phyloP scores from a whole-genome alignment of 2,888 invertebrate genomes.

The Amblyteles armatorius region DNA sequence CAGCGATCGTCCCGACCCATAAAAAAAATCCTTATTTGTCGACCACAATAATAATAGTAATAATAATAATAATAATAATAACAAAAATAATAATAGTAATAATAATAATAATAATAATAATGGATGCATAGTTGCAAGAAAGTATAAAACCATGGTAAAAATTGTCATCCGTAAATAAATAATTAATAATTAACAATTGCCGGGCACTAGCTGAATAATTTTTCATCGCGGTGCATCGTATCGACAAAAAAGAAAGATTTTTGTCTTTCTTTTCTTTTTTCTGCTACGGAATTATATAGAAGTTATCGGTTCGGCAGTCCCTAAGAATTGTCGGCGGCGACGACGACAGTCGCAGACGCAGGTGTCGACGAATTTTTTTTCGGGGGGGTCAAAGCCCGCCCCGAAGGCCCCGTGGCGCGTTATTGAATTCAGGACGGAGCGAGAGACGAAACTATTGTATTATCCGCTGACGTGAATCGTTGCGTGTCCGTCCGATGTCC shows the following conservation, averaged over 20 bases:
- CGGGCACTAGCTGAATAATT: too few species aligned
- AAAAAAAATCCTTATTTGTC: too few species aligned
- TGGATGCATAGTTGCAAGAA: too few species aligned
- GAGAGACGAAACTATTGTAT: constrained; percentile 10
- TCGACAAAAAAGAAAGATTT: too few species aligned
- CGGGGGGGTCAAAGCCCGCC: constrained; percentile 57
- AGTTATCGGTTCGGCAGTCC: neutral
- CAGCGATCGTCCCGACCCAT: neutral
- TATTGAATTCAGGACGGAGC: constrained; percentile 38
- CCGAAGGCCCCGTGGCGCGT: neutral
- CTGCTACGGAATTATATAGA: constrained; percentile 8
- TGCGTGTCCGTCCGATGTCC: constrained; percentile 68
- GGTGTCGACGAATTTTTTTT: constrained; percentile 56
- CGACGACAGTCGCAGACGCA: constrained; percentile 49
- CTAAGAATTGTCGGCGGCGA: constrained; percentile 4
- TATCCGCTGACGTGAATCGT: constrained; percentile 68
- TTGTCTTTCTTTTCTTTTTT: neutral
- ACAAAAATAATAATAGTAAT: too few species aligned
- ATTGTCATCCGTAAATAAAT: too few species aligned
- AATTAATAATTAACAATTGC: too few species aligned
- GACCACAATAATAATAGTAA: too few species aligned
- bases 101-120: too few species aligned
- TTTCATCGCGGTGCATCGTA: too few species aligned
- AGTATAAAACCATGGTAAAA: too few species aligned
- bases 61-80: too few species aligned